Evolutionary conservation across 2,888 invertebrate species (phyloP).

Genomic region (Acanthosepion lycidas): DNA sequence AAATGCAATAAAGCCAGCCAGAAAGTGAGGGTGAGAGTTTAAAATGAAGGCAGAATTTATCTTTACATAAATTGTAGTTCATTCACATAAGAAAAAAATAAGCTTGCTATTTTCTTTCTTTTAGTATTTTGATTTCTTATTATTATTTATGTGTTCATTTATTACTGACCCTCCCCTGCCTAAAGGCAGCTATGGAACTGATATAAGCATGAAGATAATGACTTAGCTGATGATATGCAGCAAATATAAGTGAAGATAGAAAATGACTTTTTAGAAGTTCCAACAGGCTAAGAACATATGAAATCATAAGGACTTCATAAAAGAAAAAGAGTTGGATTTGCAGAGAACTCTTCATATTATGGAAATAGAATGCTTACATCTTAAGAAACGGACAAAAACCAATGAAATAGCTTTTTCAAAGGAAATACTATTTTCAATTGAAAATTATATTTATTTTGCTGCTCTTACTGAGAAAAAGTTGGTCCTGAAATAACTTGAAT

Average conservation of each 20-base stretch:
- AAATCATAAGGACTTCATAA: background rate
- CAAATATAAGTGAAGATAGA: background rate
- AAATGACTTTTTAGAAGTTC: background rate
- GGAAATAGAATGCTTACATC: background rate
- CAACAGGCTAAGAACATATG: background rate
- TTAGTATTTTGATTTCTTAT: background rate
- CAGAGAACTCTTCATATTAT: slow-evolving; percentile 33
- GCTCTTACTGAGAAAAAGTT: background rate
- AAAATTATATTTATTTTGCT: background rate
- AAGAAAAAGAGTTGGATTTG: background rate
- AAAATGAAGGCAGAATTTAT: background rate
- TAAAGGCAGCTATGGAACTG: background rate
- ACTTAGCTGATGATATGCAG: background rate
- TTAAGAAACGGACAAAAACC: background rate
- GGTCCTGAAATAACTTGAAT: background rate
- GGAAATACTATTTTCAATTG: background rate
- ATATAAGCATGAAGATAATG: slow-evolving; percentile 6
- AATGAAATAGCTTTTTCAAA: background rate
- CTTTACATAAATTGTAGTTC: background rate
- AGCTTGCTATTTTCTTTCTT: background rate
- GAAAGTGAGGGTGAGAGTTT: background rate
- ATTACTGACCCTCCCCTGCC: background rate
- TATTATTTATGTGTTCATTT: background rate
- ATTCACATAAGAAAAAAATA: background rate
- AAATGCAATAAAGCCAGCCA: background rate